These are phyloP conservation scores for Pseudomyrmex sp. DNA, from an alignment of 1,140 invertebrate species.

Conservation along the genomic window DNA sequence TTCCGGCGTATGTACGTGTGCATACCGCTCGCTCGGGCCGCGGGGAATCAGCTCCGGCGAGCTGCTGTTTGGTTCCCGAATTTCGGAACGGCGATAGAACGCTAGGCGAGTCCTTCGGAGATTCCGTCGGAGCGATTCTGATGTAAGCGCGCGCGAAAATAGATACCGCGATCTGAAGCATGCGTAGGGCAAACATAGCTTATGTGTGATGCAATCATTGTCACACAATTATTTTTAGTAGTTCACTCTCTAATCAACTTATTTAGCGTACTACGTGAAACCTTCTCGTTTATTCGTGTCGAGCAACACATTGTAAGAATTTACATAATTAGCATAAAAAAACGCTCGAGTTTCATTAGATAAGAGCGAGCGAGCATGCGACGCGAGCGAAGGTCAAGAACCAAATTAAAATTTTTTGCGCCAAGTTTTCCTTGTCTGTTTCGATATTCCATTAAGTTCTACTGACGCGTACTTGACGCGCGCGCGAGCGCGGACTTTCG, in stretches of 20 bases:
- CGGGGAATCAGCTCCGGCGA: too few species aligned
- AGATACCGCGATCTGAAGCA: neutral
- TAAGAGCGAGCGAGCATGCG: constrained; percentile 7
- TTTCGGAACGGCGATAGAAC: neutral
- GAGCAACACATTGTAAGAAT: neutral
- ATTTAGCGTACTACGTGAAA: too few species aligned
- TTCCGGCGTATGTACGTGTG: constrained; percentile 33
- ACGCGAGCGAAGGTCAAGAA: constrained; percentile 25
- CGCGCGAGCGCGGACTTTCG: constrained; percentile 18
- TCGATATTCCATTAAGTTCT: constrained; percentile 62
- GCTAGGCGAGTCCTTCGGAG: neutral
- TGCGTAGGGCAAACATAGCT: neutral
- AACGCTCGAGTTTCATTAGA: neutral
- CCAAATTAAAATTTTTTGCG: neutral
- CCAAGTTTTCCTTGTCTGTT: neutral
- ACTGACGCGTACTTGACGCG: constrained; percentile 42
- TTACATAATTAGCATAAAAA: constrained; percentile 31
- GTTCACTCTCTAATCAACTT: too few species aligned
- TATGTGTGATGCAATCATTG: neutral
- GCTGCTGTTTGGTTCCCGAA: too few species aligned
- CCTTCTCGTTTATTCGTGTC: neutral
- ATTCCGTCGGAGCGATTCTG: neutral
- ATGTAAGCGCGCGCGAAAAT: neutral
- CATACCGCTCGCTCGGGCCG: too few species aligned
- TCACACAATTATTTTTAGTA: too few species aligned